Conservation (phyloP, 2,888 invertebrate genomes). For the Ephialtes manifestator region DNA sequence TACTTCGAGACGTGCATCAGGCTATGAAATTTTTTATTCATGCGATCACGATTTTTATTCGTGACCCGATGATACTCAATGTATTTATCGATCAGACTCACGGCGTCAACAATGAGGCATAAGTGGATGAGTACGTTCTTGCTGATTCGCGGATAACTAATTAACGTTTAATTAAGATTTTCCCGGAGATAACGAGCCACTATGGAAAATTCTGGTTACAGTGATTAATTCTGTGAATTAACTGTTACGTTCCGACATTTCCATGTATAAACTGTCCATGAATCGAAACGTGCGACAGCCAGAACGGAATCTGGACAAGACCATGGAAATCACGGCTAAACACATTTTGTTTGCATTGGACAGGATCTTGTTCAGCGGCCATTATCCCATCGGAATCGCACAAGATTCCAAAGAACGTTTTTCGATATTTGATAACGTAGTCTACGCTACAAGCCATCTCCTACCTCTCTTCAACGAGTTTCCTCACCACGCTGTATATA, state of each 20-base stretch:
- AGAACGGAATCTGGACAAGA: background rate
- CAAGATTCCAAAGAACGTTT: slow-evolving; percentile 7
- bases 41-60: slow-evolving; percentile 59
- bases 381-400: slow-evolving; percentile 1
- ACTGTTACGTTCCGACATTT: background rate
- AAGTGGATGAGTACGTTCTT: slow-evolving; percentile 30
- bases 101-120: slow-evolving; percentile 18
- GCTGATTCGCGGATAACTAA: background rate
- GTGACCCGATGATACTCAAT: slow-evolving; percentile 52
- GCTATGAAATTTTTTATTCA: slow-evolving; percentile 56
- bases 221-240: slow-evolving; percentile 9
- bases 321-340: background rate
- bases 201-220: background rate
- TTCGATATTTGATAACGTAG: slow-evolving; percentile 65
- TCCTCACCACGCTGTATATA: background rate
- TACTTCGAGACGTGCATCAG: slow-evolving; percentile 52
- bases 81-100: slow-evolving; percentile 45
- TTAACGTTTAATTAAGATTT: slow-evolving; percentile 8
- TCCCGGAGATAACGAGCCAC: background rate
- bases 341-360: background rate
- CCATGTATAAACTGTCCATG: background rate
- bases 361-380: slow-evolving; percentile 22
- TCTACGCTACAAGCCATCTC: slow-evolving; percentile 21
- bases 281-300: background rate
- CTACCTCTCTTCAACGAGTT: slow-evolving; percentile 4